Evolutionary conservation across 2,797 vertebrate species (phyloP), one percentile per base, ranked within the genome.

Genomic region (Chrysolophus pictus): DNA sequence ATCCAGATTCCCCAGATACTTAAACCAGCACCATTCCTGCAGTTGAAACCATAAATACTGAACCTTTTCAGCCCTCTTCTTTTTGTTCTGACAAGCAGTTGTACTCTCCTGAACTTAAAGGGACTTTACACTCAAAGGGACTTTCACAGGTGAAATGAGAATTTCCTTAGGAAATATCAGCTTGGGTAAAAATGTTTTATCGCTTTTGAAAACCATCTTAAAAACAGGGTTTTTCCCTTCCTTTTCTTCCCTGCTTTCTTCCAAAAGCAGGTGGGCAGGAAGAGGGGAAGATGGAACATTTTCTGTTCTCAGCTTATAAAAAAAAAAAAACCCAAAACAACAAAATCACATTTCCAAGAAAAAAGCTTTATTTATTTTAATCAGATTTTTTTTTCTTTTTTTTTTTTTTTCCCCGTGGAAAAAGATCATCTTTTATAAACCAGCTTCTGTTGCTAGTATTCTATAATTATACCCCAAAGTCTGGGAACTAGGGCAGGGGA

Each of bases 401-500:
- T 68, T 55, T 76, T 62, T 67, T 51, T 72, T 85, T 73, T 0
- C 62, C 12, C 31, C 80, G n/a, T 87, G 93, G 85, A 92, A 91
- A 91, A 94, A 84, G 71, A 44, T 47, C 22, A 64, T 91, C 14
- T 87, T 88, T 93, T 91, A 60, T 0, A 78, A 91, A 80, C 19
- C 56, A 88, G 18, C 21, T 84, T 93, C 41, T 46, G 47, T 71
- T 71, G 26, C 68, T 88, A 31, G 33, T 91, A 60, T 94, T 92
- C 93, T 95, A 94, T 92, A 95, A 95, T 94, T 96, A 88, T 46
- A 92, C 33, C 68, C 93, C 74, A 31, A 90, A 82, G 87, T 91
- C 89, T 95, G 94, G 87, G 94, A 96, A 95, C 83, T 90, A 91
- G 89, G 93, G 68, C 91, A 94, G 85, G 91, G 85, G 74, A 73